A percentile compares a stretch with the other conserved stretches of the same genome.
These are phyloP conservation scores for Dasysyrphus tricinctus DNA, from an alignment of 2,888 invertebrate species.

Conservation along the genomic window DNA sequence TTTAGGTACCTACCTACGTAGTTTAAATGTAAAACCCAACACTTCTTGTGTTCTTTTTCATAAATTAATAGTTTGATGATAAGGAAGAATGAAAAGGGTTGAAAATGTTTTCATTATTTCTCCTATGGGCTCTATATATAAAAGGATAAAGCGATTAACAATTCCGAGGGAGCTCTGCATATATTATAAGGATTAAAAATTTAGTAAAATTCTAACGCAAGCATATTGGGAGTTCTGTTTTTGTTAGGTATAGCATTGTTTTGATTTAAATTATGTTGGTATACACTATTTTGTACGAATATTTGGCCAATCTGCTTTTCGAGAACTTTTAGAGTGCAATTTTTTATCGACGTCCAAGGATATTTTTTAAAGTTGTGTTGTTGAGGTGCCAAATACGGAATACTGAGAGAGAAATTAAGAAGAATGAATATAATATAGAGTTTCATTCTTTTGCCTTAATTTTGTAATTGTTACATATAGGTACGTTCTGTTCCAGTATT, in stretches of 20 bases:
- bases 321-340: neutral
- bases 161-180: slow-evolving; percentile 22
- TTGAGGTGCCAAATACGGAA: neutral
- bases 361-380: neutral
- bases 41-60: slow-evolving; percentile 15
- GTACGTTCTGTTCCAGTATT: no score
- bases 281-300: neutral
- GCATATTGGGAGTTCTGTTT: neutral
- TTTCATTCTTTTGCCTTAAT: no score
- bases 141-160: slow-evolving; percentile 36
- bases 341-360: neutral
- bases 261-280: neutral
- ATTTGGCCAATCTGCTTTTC: slow-evolving; percentile 1
- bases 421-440: no score
- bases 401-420: neutral
- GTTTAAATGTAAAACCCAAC: slow-evolving; percentile 23
- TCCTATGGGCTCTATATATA: slow-evolving; percentile 19
- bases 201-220: neutral
- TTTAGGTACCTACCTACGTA: neutral
- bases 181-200: slow-evolving; percentile 19
- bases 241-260: neutral
- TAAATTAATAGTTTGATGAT: slow-evolving; percentile 36
- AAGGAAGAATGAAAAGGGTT: slow-evolving; percentile 31
- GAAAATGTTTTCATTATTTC: slow-evolving; percentile 32
- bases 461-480: no score